Conservation (phyloP, 1,140 invertebrate genomes). For the Meloidogyne floridensis region DNA sequence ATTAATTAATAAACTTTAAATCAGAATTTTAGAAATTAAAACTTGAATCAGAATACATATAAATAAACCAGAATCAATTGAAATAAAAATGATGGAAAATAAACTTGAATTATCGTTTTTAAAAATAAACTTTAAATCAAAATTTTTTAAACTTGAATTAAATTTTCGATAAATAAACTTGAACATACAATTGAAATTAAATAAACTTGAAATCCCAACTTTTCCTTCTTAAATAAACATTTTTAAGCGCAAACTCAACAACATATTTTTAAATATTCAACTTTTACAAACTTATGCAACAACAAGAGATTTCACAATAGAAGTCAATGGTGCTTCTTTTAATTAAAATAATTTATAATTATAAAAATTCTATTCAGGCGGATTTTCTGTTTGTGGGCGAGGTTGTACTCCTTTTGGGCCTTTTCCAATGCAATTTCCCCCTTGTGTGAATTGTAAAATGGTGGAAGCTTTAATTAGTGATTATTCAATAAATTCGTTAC, state of each 20-base stretch:
- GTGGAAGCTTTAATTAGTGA: constrained; percentile 61
- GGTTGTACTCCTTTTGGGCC: constrained; percentile 64
- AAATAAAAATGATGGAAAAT: no score
- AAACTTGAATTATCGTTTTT: no score
- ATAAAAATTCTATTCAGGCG: constrained; percentile 33
- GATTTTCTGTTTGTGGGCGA: constrained; percentile 55
- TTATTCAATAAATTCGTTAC: constrained; percentile 63
- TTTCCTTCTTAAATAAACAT: not conserved
- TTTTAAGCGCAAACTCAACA: constrained; percentile 58
- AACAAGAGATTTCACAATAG: constrained; percentile 60
- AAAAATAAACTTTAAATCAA: not conserved
- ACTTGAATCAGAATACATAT: no score
- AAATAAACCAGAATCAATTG: no score
- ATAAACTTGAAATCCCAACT: not conserved
- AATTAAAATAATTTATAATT: not conserved
- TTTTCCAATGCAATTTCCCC: constrained; percentile 62
- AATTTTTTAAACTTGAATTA: no score
- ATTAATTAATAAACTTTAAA: no score
- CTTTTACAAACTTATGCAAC: constrained; percentile 64
- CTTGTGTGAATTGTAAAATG: constrained; percentile 55
- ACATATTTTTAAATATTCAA: constrained; percentile 60
- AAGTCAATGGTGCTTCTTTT: constrained; percentile 48
- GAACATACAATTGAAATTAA: no score
- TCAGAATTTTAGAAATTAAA: not conserved
- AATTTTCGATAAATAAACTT: no score